Conservation (phyloP, 2,113 vertebrate genomes). For the Corythornis madagascariensis region DNA sequence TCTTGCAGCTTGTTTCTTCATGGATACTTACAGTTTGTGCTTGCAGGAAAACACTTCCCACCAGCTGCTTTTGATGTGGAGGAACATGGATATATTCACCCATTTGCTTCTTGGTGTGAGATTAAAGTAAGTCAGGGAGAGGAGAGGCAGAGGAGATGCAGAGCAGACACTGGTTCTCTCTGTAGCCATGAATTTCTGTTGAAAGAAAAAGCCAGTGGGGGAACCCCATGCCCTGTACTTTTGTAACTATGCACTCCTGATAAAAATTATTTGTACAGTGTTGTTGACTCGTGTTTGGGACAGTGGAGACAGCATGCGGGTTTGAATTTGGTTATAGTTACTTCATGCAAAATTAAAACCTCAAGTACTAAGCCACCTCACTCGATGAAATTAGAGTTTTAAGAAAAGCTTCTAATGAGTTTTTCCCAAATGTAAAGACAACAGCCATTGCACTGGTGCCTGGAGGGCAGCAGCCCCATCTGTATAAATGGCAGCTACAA, state of each 20-base stretch:
- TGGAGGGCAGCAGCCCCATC: neutral
- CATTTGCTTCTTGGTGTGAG: neutral
- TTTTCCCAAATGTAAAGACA: neutral
- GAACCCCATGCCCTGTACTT: neutral
- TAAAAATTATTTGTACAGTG: neutral
- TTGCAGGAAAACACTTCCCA: neutral
- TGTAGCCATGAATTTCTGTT: neutral
- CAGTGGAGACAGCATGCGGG: neutral
- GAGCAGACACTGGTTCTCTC: neutral
- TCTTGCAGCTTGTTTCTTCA: neutral
- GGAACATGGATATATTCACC: neutral
- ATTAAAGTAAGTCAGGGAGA: neutral
- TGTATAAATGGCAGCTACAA: neutral
- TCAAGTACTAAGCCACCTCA: neutral
- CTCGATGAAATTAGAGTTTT: neutral
- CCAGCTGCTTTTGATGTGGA: neutral
- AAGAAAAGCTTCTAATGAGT: neutral
- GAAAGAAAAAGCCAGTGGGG: neutral
- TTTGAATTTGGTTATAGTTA: neutral
- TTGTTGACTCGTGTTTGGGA: neutral
- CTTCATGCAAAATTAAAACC: neutral
- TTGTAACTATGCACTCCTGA: neutral
- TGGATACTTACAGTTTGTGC: neutral
- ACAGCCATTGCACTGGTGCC: neutral
- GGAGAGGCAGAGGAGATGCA: neutral